Evolutionary conservation across 2,888 invertebrate species (phyloP), one percentile per base, ranked within the genome.

Genomic region (Latheticus oryzae): DNA sequence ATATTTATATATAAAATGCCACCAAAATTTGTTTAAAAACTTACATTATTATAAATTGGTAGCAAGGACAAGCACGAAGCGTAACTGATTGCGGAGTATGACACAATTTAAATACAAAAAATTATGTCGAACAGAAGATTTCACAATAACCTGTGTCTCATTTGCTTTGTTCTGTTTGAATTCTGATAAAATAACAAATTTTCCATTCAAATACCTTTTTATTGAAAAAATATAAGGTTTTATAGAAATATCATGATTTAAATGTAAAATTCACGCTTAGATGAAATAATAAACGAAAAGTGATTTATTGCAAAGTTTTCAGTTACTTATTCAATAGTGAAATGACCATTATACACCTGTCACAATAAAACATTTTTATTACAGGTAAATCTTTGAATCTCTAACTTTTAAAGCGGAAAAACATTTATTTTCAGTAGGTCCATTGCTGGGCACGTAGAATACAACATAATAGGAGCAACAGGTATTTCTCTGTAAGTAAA

Each of bases 41-140:
- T n/a, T 21, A 11, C 32, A 19, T 69, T 65, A 67, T 63, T n/a
- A n/a, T 56, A 65, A 60, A 65, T 58, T 62, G 54, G 60, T 66
- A 65, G 65, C 75, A 74, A 76, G 75, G 75, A 69, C 74, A 68
- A 60, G 66, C 71, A 65, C 68, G 60, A 62, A 72, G 71, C 75
- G 74, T 76, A 67, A 75, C 75, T 71, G 73, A 75, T 75, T 76
- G 71, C 72, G 61, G 64, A 66, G 66, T 73, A 67, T 75, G 75
- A 75, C 75, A 74, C 73, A 73, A 71, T 73, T 76, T 67, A 64
- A 61, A 66, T 59, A 53, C 60, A 57, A 63, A 61, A 59, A 65
- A 64, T 59, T 53, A 50, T 56, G 56, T 56, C 50, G 55, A 40
- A 55, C 55, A 63, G 60, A 61, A 61, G 63, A 63, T 60, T 64